phyloP scores from a whole-genome alignment of 2,797 vertebrate genomes.

The Melanotaenia nigrans region DNA sequence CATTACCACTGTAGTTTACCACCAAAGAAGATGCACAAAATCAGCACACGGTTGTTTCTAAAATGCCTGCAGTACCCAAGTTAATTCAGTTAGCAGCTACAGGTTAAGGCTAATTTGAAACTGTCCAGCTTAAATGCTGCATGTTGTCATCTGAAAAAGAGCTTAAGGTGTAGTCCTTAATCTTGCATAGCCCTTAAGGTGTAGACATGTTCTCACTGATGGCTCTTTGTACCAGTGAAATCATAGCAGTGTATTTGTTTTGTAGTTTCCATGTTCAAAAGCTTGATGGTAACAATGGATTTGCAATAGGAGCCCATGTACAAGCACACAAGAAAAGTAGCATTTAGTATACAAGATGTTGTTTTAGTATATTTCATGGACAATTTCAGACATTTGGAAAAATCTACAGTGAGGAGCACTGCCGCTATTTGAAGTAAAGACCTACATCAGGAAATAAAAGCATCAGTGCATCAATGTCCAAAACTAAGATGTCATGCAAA shows the following conservation, averaged over 20 bases:
- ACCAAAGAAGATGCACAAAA: conserved; percentile 38
- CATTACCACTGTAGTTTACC: conserved; percentile 49
- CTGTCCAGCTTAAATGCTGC: conserved; percentile 1
- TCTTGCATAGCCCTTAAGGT: conserved; percentile 18
- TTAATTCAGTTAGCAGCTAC: not conserved
- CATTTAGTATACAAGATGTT: not conserved
- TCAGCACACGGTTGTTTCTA: not conserved
- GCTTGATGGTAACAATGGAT: not conserved
- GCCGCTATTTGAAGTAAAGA: not conserved
- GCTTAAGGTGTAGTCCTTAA: not conserved
- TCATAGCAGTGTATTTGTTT: not conserved
- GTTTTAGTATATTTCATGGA: not conserved
- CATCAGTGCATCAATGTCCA: not conserved
- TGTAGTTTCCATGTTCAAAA: conserved; percentile 5
- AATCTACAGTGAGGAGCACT: not conserved
- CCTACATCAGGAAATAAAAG: not conserved
- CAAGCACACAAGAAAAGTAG: not conserved
- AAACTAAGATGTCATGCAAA: not conserved
- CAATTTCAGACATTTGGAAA: not conserved
- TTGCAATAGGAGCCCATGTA: conserved; percentile 1
- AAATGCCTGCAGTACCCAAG: conserved; percentile 2
- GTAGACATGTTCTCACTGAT: conserved; percentile 31
- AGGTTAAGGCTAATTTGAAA: conserved; percentile 2
- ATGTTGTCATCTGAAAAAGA: conserved; percentile 3
- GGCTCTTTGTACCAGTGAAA: conserved; percentile 10